phyloP scores from a whole-genome alignment of 2,888 invertebrate species.

The Torymus tubicola region DNA sequence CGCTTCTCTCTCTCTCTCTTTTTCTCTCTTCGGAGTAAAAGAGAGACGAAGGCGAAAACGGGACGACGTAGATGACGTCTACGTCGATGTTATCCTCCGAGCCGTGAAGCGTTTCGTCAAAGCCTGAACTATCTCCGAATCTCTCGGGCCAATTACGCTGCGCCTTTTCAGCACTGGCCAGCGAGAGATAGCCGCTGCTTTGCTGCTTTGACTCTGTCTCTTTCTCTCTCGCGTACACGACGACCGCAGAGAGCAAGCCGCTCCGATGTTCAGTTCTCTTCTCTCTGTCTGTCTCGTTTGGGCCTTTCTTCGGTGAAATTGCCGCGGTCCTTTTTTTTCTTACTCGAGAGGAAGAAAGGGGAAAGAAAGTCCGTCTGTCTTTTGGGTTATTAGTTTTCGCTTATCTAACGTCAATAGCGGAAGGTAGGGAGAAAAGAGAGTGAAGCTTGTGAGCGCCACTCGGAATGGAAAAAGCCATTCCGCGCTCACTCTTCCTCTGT shows the following conservation, averaged over 20 bases:
- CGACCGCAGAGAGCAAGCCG: no score
- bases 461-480: no score
- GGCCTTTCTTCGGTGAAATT: slow-evolving; percentile 12
- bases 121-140: slow-evolving; percentile 62
- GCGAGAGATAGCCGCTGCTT: slow-evolving; percentile 10
- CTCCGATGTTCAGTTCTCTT: not conserved
- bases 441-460: no score
- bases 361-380: not conserved
- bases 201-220: not conserved
- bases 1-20: no score
- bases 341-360: not conserved
- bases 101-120: slow-evolving; percentile 58
- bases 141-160: slow-evolving; percentile 63
- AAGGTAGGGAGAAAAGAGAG: not conserved
- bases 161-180: slow-evolving; percentile 60
- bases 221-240: not conserved
- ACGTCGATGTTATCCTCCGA: slow-evolving; percentile 36
- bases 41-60: not conserved
- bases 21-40: no score
- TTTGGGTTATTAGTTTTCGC: slow-evolving; percentile 46
- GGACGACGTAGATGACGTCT: slow-evolving; percentile 1
- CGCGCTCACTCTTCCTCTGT: not conserved
- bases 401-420: slow-evolving; percentile 51
- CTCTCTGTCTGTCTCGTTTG: not conserved
- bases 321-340: slow-evolving; percentile 18